Percentiles rank a stretch among this genome's conserved stretches.
phyloP scores from a whole-genome alignment of 2,888 invertebrate species.

The Rotaria magnacalcarata region DNA sequence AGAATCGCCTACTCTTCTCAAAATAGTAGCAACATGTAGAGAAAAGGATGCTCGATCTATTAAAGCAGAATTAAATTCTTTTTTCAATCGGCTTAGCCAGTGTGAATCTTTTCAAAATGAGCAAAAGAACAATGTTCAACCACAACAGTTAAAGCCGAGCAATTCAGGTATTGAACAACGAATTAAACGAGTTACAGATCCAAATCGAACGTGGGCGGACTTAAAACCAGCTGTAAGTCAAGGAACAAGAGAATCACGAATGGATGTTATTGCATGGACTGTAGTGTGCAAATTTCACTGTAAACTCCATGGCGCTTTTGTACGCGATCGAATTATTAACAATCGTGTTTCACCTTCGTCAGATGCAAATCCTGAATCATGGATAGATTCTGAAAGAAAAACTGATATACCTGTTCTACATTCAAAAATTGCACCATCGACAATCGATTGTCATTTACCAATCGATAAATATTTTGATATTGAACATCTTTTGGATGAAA shows the following conservation, averaged over 20 bases:
- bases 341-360: background rate
- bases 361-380: background rate
- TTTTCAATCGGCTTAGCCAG: too few relatives aligned
- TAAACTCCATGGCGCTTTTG: background rate
- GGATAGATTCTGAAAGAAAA: background rate
- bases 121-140: too few relatives aligned
- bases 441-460: background rate
- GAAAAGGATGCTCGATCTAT: background rate
- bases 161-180: background rate
- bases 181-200: background rate
- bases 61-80: background rate
- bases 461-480: background rate
- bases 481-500: background rate
- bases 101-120: too few relatives aligned
- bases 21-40: too few relatives aligned
- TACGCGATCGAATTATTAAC: background rate
- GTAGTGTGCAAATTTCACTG: background rate
- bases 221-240: background rate
- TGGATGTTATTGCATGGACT: background rate
- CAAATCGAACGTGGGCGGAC: background rate
- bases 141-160: too few relatives aligned
- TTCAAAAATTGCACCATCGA: background rate
- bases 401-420: background rate
- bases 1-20: too few relatives aligned
- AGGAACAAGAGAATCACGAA: background rate